Evolutionary conservation across 1,140 invertebrate genomes (phyloP).

Genomic region (Brachionus asplanchnoidis): DNA sequence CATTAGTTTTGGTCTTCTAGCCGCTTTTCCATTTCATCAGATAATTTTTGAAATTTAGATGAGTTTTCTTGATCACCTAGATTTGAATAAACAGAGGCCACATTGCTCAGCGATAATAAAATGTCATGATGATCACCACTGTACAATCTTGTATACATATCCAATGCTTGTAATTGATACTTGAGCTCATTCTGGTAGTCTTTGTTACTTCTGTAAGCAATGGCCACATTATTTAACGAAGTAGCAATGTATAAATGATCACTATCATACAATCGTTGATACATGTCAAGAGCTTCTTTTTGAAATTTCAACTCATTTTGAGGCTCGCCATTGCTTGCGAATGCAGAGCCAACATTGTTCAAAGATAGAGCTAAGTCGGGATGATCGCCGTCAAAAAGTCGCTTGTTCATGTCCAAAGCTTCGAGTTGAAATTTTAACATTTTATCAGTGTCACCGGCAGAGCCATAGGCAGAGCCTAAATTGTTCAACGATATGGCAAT

Average conservation of each 20-base stretch:
- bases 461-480: neutral
- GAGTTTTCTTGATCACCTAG: neutral
- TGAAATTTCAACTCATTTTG: constrained; percentile 16
- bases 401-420: constrained; percentile 29
- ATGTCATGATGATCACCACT: constrained; percentile 20
- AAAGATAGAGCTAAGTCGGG: constrained; percentile 6
- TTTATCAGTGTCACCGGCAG: neutral
- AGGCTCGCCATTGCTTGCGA: neutral
- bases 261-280: neutral
- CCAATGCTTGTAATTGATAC: constrained; percentile 12
- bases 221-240: constrained; percentile 6
- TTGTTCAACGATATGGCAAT: constrained; percentile 24
- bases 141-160: constrained; percentile 28
- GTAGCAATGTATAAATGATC: constrained; percentile 38
- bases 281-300: constrained; percentile 37
- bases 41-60: neutral
- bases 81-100: neutral
- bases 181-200: constrained; percentile 9
- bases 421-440: constrained; percentile 6
- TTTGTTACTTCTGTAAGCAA: constrained; percentile 2
- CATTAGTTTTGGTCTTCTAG: neutral
- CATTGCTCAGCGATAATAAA: neutral
- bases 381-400: constrained; percentile 10
- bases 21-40: constrained; percentile 8
- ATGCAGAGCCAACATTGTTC: constrained; percentile 17